These are phyloP conservation scores for Rhinoraja longicauda DNA, from an alignment of 2,797 vertebrate genomes.

Conservation along the genomic window DNA sequence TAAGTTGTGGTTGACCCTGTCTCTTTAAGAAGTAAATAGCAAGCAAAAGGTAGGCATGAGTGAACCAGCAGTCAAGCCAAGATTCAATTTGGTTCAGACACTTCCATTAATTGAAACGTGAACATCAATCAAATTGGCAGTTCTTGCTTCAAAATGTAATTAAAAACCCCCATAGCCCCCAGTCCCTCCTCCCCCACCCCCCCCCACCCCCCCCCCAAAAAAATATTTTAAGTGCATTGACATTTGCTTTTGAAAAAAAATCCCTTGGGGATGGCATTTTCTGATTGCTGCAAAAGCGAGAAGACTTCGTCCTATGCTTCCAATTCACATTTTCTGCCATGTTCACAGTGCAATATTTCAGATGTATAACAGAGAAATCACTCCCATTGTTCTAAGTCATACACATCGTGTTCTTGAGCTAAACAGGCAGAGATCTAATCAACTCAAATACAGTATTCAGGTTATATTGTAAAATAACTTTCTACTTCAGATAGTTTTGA, in stretches of 20 bases:
- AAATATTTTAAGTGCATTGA: background rate
- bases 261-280: background rate
- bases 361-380: background rate
- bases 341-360: background rate
- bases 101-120: background rate
- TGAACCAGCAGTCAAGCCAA: background rate
- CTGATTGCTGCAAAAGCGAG: background rate
- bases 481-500: background rate
- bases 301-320: background rate
- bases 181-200: no score
- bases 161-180: background rate
- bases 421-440: background rate
- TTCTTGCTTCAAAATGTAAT: background rate
- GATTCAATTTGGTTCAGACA: conserved; percentile 20
- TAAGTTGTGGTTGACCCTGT: background rate
- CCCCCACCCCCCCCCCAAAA: background rate
- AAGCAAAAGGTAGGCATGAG: background rate
- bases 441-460: background rate
- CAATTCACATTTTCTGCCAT: background rate
- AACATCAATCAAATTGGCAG: conserved; percentile 15
- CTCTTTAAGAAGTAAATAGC: background rate
- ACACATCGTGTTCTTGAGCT: background rate
- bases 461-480: background rate
- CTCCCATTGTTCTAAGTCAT: background rate
- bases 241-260: background rate